Conservation (phyloP, 2,888 invertebrate species). For the Trachelus stipa region DNA sequence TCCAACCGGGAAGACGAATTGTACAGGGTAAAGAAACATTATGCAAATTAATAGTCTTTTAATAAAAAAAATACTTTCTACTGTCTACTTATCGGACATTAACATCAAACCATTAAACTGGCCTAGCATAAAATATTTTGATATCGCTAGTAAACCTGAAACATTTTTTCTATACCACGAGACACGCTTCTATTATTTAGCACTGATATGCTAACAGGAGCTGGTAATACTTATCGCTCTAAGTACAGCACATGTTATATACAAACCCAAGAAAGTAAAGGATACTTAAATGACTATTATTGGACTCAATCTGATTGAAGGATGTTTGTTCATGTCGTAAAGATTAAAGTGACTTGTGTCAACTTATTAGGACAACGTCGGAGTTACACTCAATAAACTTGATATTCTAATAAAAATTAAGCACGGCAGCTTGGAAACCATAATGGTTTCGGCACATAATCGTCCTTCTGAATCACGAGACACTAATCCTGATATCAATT, state of each 20-base stretch:
- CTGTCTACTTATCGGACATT: neutral
- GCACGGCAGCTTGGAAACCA: neutral
- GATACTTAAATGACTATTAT: neutral
- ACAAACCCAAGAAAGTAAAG: conserved; percentile 7
- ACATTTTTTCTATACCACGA: conserved; percentile 10
- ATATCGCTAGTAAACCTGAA: neutral
- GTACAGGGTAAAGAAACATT: neutral
- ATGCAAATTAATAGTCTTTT: neutral
- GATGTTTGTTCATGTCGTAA: neutral
- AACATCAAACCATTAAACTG: conserved; percentile 1
- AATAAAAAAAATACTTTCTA: neutral
- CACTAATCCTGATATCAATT: neutral
- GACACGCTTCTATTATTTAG: conserved; percentile 13
- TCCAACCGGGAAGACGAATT: neutral
- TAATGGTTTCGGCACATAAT: neutral
- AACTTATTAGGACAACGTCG: neutral
- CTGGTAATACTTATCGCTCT: conserved; percentile 16
- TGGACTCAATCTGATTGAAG: neutral
- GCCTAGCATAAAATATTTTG: neutral
- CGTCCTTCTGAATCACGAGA: neutral
- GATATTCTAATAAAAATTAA: neutral
- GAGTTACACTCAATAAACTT: neutral
- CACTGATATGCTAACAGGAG: conserved; percentile 13
- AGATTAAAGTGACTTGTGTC: neutral
- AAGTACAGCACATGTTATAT: conserved; percentile 20